Percentiles rank a stretch among this genome's conserved stretches.
Conservation (phyloP, 2,113 vertebrate genomes). For the Numenius arquata region DNA sequence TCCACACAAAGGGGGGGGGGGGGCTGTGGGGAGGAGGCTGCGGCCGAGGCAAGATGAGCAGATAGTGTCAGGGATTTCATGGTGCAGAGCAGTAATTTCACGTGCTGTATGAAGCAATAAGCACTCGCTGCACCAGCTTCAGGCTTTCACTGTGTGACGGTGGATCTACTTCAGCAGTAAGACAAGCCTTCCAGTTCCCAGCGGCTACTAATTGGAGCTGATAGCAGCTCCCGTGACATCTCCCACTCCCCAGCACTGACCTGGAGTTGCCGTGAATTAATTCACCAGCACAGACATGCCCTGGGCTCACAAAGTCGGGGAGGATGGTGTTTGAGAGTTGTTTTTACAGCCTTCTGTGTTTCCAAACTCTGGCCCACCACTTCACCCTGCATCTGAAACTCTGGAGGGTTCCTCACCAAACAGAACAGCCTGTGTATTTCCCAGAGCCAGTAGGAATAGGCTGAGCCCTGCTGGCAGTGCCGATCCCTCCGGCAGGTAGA, state of each 20-base stretch:
- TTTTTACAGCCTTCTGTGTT: neutral
- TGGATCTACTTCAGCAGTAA: neutral
- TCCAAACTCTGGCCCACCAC: neutral
- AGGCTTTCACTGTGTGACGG: neutral
- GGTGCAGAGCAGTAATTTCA: neutral
- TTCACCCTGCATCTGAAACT: neutral
- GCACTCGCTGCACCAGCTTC: neutral
- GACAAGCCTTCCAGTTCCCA: neutral
- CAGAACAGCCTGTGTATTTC: neutral
- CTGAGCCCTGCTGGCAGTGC: neutral
- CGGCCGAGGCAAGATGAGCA: neutral
- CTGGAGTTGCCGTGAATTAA: neutral
- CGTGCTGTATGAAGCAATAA: neutral
- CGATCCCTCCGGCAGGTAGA: neutral
- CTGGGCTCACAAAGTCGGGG: neutral
- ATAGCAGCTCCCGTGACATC: neutral
- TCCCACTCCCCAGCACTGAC: neutral
- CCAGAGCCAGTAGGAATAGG: neutral
- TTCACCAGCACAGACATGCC: neutral
- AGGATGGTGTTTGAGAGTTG: neutral
- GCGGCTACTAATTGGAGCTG: neutral
- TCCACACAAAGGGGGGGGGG: neutral
- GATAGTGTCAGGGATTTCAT: neutral
- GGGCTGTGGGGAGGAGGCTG: neutral
- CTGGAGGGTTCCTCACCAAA: neutral